phyloP scores from a whole-genome alignment of 1,140 invertebrate species.

The Epicauta chinensis region DNA sequence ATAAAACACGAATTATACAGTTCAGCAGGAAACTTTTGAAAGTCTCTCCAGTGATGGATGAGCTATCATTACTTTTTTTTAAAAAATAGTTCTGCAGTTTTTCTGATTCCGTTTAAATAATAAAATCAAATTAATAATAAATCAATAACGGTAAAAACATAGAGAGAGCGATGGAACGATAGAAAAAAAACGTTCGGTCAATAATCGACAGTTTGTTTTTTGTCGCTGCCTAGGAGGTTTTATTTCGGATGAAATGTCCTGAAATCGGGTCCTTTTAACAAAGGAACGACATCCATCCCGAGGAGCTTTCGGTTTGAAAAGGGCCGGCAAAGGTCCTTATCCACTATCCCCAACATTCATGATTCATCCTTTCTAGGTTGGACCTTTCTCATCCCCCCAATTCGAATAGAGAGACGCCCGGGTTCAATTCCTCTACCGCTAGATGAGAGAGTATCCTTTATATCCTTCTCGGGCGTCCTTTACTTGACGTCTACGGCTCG shows the following conservation, averaged over 20 bases:
- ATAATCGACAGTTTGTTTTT: no score
- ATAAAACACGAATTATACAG: no score
- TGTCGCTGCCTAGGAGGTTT: no score
- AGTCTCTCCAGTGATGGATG: no score
- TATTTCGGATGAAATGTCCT: constrained; percentile 8
- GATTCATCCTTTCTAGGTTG: constrained; percentile 26
- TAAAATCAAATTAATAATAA: no score
- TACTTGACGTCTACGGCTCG: constrained; percentile 19
- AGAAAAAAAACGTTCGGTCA: no score
- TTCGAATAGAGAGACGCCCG: neutral
- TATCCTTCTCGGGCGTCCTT: constrained; percentile 26
- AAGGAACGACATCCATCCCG: constrained; percentile 26
- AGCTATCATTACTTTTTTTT: no score
- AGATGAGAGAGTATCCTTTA: constrained; percentile 29
- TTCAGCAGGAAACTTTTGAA: no score
- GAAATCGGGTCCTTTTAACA: constrained; percentile 22
- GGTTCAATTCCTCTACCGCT: constrained; percentile 19
- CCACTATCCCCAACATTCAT: constrained; percentile 23
- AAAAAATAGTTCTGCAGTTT: no score
- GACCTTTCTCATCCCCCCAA: constrained; percentile 18
- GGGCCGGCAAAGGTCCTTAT: constrained; percentile 21
- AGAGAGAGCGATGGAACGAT: no score
- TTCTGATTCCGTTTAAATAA: no score
- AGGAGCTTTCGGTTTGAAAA: constrained; percentile 8
- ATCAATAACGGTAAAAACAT: no score